Evolutionary conservation across 2,888 invertebrate species (phyloP).

Genomic region (Anticlea derivata): DNA sequence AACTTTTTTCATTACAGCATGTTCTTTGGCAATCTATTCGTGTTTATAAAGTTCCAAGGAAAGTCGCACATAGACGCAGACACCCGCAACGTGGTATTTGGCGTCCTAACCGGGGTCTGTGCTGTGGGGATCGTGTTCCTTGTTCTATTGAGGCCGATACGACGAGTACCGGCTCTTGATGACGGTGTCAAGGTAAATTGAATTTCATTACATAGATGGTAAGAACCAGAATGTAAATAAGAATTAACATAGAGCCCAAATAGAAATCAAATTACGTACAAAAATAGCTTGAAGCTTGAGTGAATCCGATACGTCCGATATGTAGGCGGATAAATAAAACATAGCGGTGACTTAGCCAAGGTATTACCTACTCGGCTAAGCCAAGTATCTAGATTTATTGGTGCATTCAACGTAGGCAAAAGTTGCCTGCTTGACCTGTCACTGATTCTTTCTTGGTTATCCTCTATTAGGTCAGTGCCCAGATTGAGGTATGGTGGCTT

Average conservation of each 20-base stretch:
- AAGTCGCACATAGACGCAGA: slow-evolving; percentile 87
- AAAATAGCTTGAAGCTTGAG: background rate
- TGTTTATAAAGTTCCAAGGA: slow-evolving; percentile 95
- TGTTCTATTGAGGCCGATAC: slow-evolving; percentile 84
- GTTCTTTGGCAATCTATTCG: slow-evolving; percentile 97
- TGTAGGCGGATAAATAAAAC: too few relatives aligned
- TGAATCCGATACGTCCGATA: too few relatives aligned
- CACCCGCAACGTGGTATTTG: slow-evolving; percentile 91
- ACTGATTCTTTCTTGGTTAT: too few relatives aligned
- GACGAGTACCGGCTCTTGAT: slow-evolving; percentile 63
- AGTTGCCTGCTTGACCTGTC: too few relatives aligned
- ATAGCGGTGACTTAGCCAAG: too few relatives aligned
- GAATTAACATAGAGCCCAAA: too few relatives aligned
- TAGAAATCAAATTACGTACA: background rate
- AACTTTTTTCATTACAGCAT: slow-evolving; percentile 86
- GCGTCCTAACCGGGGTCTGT: slow-evolving; percentile 89
- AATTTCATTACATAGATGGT: background rate
- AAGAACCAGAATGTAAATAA: background rate
- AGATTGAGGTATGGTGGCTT: too few relatives aligned
- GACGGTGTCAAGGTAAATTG: slow-evolving; percentile 66
- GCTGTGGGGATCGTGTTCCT: slow-evolving; percentile 88
- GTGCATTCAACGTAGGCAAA: too few relatives aligned
- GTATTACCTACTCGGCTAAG: too few relatives aligned
- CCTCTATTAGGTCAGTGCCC: too few relatives aligned
- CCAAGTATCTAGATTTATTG: too few relatives aligned